Evolutionary conservation across 2,888 invertebrate species (phyloP).

Genomic region (Andrena haemorrhoa): DNA sequence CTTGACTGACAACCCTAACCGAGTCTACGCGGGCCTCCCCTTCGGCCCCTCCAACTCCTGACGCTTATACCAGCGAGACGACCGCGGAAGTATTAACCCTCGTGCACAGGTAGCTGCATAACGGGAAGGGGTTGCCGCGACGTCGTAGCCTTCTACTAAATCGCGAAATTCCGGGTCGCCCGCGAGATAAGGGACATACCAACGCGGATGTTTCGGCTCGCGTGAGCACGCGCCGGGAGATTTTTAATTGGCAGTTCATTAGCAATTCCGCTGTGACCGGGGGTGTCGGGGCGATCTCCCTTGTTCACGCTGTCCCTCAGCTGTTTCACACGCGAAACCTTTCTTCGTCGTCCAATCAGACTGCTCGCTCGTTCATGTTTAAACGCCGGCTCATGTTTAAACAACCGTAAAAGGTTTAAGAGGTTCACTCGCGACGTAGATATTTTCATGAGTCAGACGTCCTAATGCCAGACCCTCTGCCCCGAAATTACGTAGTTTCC

Average conservation of each 20-base stretch:
- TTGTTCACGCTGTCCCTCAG: no score
- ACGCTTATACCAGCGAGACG: slow-evolving; percentile 44
- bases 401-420: no score
- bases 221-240: background rate
- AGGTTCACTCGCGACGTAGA: no score
- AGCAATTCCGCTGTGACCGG: slow-evolving; percentile 4
- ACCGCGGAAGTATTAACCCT: slow-evolving; percentile 59
- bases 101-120: slow-evolving; percentile 8
- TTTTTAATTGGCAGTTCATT: slow-evolving; percentile 20
- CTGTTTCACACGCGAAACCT: no score
- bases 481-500: slow-evolving; percentile 11
- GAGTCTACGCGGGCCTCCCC: slow-evolving; percentile 40
- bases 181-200: slow-evolving; percentile 58
- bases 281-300: background rate
- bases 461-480: no score
- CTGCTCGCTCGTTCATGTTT: no score
- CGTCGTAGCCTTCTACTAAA: slow-evolving; percentile 53
- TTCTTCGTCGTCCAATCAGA: no score
- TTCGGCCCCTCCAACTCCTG: slow-evolving; percentile 7
- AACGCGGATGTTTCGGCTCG: slow-evolving; percentile 32
- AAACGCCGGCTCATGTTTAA: no score
- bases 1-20: slow-evolving; percentile 78
- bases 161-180: slow-evolving; percentile 60
- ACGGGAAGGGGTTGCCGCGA: slow-evolving; percentile 4
- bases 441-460: no score